Conservation (phyloP, 2,888 invertebrate species). For the Chrysolina oricalcia region DNA sequence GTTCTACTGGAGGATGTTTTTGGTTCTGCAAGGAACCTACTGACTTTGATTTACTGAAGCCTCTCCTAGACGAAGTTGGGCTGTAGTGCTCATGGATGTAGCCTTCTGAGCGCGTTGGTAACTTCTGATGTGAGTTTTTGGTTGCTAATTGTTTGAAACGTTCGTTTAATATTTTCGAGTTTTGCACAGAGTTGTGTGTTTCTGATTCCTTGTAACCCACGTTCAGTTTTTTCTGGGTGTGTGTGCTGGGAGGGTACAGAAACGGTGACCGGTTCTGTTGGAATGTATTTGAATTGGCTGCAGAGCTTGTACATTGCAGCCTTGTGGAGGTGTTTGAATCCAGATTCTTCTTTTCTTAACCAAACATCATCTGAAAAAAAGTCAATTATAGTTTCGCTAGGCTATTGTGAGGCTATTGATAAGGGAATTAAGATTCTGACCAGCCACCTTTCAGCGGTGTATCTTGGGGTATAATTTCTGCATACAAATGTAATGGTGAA, state of each 20-base stretch:
- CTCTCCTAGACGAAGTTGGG: conserved; percentile 60
- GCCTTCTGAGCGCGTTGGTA: conserved; percentile 52
- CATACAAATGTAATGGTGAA: no score
- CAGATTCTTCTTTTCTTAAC: conserved; percentile 55
- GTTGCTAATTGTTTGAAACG: conserved; percentile 53
- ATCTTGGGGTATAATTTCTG: no score
- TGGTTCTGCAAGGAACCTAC: conserved; percentile 50
- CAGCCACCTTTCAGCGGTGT: no score
- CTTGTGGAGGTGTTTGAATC: conserved; percentile 55
- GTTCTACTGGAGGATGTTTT: neutral
- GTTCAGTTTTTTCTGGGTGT: conserved; percentile 20
- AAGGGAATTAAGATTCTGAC: no score
- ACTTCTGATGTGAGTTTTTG: conserved; percentile 45
- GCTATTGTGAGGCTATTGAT: no score
- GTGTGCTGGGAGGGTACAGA: conserved; percentile 37
- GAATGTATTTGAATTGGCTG: conserved; percentile 67
- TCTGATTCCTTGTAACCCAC: neutral
- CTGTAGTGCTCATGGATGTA: conserved; percentile 69
- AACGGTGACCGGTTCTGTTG: conserved; percentile 59
- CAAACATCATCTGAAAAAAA: conserved; percentile 52
- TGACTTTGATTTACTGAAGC: conserved; percentile 55
- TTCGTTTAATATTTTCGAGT: conserved; percentile 61
- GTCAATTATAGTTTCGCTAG: no score
- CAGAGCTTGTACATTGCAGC: conserved; percentile 70
- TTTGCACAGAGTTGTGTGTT: conserved; percentile 52